Conservation (phyloP, 1,140 invertebrate species). For the Augochlora pura region DNA sequence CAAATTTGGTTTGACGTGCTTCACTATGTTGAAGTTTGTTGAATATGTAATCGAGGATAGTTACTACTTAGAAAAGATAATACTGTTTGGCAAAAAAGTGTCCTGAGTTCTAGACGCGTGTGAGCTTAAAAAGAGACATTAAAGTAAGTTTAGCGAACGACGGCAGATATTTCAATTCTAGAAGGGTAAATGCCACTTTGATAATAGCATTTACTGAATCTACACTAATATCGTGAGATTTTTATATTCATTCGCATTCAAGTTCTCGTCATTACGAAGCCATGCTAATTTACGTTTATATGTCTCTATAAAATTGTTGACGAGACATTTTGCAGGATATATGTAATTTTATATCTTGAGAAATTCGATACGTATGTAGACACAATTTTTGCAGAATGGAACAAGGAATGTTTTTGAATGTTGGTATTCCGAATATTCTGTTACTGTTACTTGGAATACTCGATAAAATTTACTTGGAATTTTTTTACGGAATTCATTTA, state of each 20-base stretch:
- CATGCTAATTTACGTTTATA: slow-evolving; percentile 11
- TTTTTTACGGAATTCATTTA: background rate
- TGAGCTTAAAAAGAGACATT: slow-evolving; percentile 5
- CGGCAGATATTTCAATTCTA: background rate
- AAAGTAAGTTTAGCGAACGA: slow-evolving; percentile 19
- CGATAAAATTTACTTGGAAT: slow-evolving; percentile 20
- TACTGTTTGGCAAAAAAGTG: slow-evolving; percentile 15
- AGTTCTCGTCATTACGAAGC: background rate
- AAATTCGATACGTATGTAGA: slow-evolving; percentile 10
- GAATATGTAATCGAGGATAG: slow-evolving; percentile 43
- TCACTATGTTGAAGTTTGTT: slow-evolving; percentile 49
- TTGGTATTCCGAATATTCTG: slow-evolving; percentile 30
- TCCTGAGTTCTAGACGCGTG: slow-evolving; percentile 2
- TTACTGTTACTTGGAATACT: background rate
- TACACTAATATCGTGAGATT: slow-evolving; percentile 16
- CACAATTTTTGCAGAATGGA: slow-evolving; percentile 6
- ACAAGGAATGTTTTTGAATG: background rate
- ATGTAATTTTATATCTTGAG: slow-evolving; percentile 23
- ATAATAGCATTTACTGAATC: slow-evolving; percentile 28
- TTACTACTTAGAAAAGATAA: slow-evolving; percentile 52
- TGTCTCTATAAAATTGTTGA: slow-evolving; percentile 3
- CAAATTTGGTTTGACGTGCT: slow-evolving; percentile 16
- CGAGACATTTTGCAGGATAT: slow-evolving; percentile 27
- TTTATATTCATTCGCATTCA: slow-evolving; percentile 29
- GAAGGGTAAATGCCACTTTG: slow-evolving; percentile 1